Evolutionary conservation across 1,140 invertebrate genomes (phyloP).

Genomic region (Tigriopus japonicus): DNA sequence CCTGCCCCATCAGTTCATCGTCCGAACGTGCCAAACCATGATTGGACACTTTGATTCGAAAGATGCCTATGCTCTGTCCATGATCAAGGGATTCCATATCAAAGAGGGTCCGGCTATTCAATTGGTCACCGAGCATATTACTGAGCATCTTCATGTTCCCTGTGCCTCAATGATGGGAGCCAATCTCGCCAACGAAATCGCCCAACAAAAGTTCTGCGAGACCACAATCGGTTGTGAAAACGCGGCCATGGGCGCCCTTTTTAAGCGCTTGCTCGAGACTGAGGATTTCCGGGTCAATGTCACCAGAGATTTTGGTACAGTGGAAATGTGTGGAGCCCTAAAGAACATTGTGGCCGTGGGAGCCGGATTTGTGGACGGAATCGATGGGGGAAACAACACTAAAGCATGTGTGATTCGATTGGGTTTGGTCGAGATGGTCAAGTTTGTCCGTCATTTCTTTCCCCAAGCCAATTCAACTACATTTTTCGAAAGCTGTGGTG

Average conservation of each 20-base stretch:
- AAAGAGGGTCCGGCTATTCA: neutral
- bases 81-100: slow-evolving; percentile 5
- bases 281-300: slow-evolving; percentile 52
- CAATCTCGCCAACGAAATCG: slow-evolving; percentile 85
- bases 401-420: slow-evolving; percentile 81
- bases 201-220: slow-evolving; percentile 93
- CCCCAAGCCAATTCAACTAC: slow-evolving; percentile 35
- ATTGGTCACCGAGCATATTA: neutral
- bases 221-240: slow-evolving; percentile 89
- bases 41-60: too few species aligned
- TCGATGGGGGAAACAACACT: slow-evolving; percentile 88
- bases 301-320: slow-evolving; percentile 81
- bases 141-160: slow-evolving; percentile 31
- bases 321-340: slow-evolving; percentile 93
- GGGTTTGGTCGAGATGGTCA: slow-evolving; percentile 1
- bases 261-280: slow-evolving; percentile 35
- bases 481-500: slow-evolving; percentile 96
- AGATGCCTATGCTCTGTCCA: neutral
- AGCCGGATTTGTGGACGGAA: slow-evolving; percentile 90
- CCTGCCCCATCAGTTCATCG: slow-evolving; percentile 91
- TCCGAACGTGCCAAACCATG: too few species aligned
- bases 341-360: slow-evolving; percentile 99
- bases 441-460: neutral
- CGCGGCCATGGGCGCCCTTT: slow-evolving; percentile 45
- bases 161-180: slow-evolving; percentile 91